A percentile compares a stretch with the other conserved stretches of the same genome.
Evolutionary conservation across 2,888 invertebrate species (phyloP).

Genomic region (Apamea anceps): DNA sequence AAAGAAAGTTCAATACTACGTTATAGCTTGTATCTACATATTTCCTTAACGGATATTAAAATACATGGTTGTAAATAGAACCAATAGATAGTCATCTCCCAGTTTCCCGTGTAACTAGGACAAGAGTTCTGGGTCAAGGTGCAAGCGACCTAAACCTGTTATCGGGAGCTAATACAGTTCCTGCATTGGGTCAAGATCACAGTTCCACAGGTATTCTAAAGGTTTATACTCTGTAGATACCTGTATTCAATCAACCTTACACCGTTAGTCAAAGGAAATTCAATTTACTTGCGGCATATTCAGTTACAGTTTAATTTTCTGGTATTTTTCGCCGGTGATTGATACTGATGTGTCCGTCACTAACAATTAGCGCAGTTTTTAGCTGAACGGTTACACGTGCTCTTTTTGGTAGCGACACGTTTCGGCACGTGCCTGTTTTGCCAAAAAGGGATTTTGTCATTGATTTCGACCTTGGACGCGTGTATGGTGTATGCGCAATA

Average conservation of each 20-base stretch:
- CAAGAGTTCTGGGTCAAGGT: conserved; percentile 71
- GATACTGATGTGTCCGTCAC: not conserved
- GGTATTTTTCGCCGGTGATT: not conserved
- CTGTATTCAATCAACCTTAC: conserved; percentile 1
- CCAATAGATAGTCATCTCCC: conserved; percentile 4
- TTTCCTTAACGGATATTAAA: conserved; percentile 16
- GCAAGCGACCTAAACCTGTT: conserved; percentile 70
- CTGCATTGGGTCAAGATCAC: conserved; percentile 61
- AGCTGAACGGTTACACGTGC: not conserved
- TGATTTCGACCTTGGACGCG: not conserved
- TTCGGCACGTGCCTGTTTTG: not conserved
- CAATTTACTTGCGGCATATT: not conserved
- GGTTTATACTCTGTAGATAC: not conserved
- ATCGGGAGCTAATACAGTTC: conserved; percentile 75
- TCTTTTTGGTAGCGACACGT: not conserved
- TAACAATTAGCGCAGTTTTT: not conserved
- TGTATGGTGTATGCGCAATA: not conserved
- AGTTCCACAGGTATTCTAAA: conserved; percentile 14
- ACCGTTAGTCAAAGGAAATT: conserved; percentile 6
- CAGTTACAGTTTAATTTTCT: too few species aligned
- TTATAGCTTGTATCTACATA: not conserved
- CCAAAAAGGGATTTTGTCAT: not conserved
- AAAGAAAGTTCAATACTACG: not conserved
- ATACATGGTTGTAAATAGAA: conserved; percentile 19
- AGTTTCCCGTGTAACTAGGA: conserved; percentile 53